phyloP scores from a whole-genome alignment of 2,797 vertebrate species.

The Avahi laniger region DNA sequence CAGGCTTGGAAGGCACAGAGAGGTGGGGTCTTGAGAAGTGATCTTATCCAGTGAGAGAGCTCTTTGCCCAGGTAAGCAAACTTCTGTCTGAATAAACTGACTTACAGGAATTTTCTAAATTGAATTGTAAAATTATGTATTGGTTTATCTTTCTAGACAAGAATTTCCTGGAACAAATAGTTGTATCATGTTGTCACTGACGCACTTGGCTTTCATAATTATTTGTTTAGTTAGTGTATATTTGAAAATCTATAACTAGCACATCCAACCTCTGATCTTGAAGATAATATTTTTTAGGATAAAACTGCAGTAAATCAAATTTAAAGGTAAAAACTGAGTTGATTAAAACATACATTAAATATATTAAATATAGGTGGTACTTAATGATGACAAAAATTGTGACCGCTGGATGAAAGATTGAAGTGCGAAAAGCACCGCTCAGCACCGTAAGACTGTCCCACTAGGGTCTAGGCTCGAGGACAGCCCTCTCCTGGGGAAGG shows the following conservation, averaged over 20 bases:
- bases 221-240: not conserved
- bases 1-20: not conserved
- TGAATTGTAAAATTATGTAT: not conserved
- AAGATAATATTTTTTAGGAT: not conserved
- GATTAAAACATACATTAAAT: not conserved
- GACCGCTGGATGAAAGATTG: not conserved
- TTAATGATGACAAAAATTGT: not conserved
- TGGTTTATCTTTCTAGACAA: not conserved
- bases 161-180: not conserved
- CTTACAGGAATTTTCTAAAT: not conserved
- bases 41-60: not conserved
- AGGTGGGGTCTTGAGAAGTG: not conserved
- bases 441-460: not conserved
- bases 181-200: not conserved
- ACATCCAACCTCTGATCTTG: not conserved
- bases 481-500: not conserved
- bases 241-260: not conserved
- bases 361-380: not conserved
- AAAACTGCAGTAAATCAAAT: not conserved
- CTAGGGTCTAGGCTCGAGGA: not conserved
- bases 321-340: slow-evolving; percentile 2
- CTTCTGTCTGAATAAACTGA: not conserved
- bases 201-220: not conserved
- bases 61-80: not conserved
- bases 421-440: not conserved